Base-by-base conservation (phyloP, 2,113 vertebrate species). In the Equus quagga region DNA sequence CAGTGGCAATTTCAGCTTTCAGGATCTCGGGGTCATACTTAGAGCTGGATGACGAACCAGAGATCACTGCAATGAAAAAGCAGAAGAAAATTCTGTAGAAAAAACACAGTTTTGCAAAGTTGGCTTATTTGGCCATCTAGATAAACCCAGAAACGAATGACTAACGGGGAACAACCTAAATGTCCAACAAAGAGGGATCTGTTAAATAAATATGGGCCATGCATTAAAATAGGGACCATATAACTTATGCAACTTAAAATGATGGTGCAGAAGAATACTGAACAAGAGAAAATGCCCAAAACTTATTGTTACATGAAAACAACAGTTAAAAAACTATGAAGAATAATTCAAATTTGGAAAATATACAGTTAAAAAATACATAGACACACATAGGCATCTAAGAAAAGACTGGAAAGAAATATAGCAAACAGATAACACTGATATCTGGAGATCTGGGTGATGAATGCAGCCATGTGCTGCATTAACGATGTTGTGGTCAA, bases 1-100 rank as follows among this genome's bases (percentile, higher is more conserved):
- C 99, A 23, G 99, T 99, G 96, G 99, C 98, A 83, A 99, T 99
- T 98, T 99, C 99, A 0, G 99, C 99, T 98, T 99, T 99, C 85
- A 99, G 99, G 98, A 99, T 99, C 92, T 99, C 99, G 0, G 99
- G 99, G 98, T 99, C 99, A 87, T 99, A 99, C 97, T 99, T 99
- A 95, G 99, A 99, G 98, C 99, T 99, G 80, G 99, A 99, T 0
- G 99, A 99, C 0, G 99, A 99, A 95, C 99, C 99, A 95, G 99
- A 99, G 82, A 99, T 99, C 98, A 99, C 99, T 99, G 98, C 56
- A 99, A 98, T 41, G 95, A 97, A 94, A 0, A 87, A 51, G 96
- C n/a, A 94, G 89, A 46, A 95, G 44, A 95, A 89, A 70, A n/a
- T 26, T 97, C 91, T 76, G 95, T 81, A 90, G 97, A 19, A 97